Evolutionary conservation across 2,113 vertebrate genomes (phyloP).

Genomic region (Neodontobutis hainanensis): DNA sequence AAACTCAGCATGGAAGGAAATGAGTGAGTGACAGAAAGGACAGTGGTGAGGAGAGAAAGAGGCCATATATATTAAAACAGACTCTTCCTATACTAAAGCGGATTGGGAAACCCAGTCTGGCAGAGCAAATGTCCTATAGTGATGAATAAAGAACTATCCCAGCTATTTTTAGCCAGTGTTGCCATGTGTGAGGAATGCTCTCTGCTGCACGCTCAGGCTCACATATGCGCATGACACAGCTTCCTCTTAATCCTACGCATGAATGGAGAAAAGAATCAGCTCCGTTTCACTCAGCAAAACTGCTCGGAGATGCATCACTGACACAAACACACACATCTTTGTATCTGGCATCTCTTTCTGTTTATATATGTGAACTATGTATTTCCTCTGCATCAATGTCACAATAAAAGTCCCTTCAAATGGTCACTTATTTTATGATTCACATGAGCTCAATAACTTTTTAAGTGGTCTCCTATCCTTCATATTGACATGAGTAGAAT

Average conservation of each 20-base stretch:
- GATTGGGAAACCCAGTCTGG: slow-evolving; percentile 17
- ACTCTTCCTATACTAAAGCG: slow-evolving; percentile 4
- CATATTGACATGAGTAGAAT: too few species aligned
- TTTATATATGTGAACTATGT: too few species aligned
- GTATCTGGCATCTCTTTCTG: not conserved
- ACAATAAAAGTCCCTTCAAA: not conserved
- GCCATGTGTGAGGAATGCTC: slow-evolving; percentile 58
- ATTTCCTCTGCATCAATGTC: not conserved
- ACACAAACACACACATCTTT: not conserved
- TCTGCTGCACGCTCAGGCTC: slow-evolving; percentile 13
- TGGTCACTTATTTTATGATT: too few species aligned
- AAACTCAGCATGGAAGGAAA: not conserved
- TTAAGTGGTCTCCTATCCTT: too few species aligned
- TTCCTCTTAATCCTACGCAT: slow-evolving; percentile 37
- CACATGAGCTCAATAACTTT: too few species aligned
- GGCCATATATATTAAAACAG: not conserved
- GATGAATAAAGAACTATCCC: slow-evolving; percentile 26
- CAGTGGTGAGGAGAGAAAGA: not conserved
- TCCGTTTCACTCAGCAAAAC: slow-evolving; percentile 3
- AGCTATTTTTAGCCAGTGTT: slow-evolving; percentile 72
- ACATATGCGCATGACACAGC: slow-evolving; percentile 14
- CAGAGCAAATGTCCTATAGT: slow-evolving; percentile 27
- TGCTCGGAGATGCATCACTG: slow-evolving; percentile 14
- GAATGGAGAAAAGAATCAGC: slow-evolving; percentile 30
- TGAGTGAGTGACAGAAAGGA: not conserved